Conservation (phyloP, 2,113 vertebrate genomes). For the Chaetodon trifascialis region DNA sequence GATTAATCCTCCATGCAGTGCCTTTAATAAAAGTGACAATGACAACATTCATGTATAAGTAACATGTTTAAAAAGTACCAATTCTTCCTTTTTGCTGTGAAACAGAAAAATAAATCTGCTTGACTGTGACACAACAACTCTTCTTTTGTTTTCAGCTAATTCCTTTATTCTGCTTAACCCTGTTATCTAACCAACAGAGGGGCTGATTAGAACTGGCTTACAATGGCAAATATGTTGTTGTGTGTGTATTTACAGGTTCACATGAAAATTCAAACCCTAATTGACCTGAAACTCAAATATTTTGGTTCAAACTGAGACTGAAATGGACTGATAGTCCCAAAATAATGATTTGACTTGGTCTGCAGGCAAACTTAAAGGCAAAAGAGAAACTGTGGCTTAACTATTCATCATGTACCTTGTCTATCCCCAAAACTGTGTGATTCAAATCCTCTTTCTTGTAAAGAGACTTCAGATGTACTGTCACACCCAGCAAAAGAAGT, state of each 20-base stretch:
- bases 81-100: background rate
- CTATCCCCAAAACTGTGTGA: background rate
- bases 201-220: conserved; percentile 29
- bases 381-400: background rate
- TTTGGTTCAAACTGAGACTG: background rate
- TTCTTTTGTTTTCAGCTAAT: conserved; percentile 58
- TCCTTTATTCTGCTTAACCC: conserved; percentile 34
- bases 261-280: background rate
- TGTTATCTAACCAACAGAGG: conserved; percentile 54
- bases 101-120: conserved; percentile 55
- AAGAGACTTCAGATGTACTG: background rate
- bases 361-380: too few species aligned
- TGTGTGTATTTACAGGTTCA: conserved; percentile 17
- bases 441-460: background rate
- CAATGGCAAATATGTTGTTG: conserved; percentile 25
- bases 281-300: background rate
- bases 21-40: background rate
- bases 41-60: background rate
- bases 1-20: background rate
- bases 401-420: background rate
- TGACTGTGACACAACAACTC: conserved; percentile 46
- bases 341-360: background rate
- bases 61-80: background rate
- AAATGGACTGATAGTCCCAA: background rate
- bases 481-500: background rate